Evolutionary conservation across 2,797 vertebrate genomes (phyloP).

Genomic region (Anguilla obscura): DNA sequence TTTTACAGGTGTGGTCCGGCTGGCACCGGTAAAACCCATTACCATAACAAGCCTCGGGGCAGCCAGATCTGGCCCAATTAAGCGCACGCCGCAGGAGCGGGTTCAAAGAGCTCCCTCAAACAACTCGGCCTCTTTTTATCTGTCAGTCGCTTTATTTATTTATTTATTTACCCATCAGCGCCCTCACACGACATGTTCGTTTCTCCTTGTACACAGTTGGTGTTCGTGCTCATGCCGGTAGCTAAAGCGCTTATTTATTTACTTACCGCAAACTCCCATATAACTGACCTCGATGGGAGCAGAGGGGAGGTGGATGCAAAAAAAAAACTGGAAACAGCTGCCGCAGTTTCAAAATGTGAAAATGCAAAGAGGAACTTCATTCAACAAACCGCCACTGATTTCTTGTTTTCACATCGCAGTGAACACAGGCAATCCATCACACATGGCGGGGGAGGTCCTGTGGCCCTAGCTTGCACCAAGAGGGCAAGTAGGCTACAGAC

Average conservation of each 20-base stretch:
- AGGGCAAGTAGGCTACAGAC: neutral
- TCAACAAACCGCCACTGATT: neutral
- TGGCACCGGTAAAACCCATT: slow-evolving; percentile 33
- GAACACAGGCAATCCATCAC: neutral
- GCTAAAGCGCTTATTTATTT: slow-evolving; percentile 3
- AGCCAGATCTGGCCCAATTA: slow-evolving; percentile 31
- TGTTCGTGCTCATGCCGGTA: neutral
- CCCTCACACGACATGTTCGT: neutral
- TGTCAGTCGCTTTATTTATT: slow-evolving; percentile 41
- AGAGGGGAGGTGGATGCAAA: neutral
- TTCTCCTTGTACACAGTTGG: slow-evolving; percentile 36
- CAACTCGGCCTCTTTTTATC: slow-evolving; percentile 31
- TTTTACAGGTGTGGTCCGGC: slow-evolving; percentile 43
- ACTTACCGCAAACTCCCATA: neutral
- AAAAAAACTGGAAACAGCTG: neutral
- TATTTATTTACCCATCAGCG: slow-evolving; percentile 34
- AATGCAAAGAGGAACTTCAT: neutral
- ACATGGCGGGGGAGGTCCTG: neutral
- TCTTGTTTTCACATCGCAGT: neutral
- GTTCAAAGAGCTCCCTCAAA: slow-evolving; percentile 37
- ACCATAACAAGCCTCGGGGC: slow-evolving; percentile 33
- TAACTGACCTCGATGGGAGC: neutral
- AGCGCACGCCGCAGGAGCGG: slow-evolving; percentile 30
- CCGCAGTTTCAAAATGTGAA: neutral
- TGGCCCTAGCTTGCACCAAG: neutral